Evolutionary conservation across 2,113 vertebrate genomes (phyloP).

Genomic region (Athene noctua): DNA sequence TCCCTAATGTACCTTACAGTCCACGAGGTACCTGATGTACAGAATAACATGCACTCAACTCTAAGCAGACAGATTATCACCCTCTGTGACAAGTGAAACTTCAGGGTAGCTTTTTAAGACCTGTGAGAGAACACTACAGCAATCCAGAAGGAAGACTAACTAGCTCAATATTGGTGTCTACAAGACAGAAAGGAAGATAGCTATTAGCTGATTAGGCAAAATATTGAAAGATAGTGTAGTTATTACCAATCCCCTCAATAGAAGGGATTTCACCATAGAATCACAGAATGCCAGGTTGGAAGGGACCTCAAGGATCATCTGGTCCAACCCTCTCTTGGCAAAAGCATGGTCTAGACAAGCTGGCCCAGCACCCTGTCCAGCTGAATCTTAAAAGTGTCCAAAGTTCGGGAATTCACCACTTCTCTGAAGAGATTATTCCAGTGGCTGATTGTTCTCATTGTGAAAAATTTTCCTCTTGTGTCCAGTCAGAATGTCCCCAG

Average conservation of each 20-base stretch:
- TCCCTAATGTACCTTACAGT: neutral
- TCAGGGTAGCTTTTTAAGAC: neutral
- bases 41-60: neutral
- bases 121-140: neutral
- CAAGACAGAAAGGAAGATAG: neutral
- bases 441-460: no score
- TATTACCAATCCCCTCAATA: neutral
- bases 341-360: no score
- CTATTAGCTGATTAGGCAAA: neutral
- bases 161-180: neutral
- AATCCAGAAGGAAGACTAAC: neutral
- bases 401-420: no score
- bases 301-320: no score
- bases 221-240: neutral
- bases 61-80: neutral
- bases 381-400: no score
- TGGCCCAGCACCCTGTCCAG: no score
- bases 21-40: neutral
- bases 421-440: no score
- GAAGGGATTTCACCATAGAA: neutral
- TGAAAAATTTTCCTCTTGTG: no score
- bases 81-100: neutral
- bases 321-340: no score
- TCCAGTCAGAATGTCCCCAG: no score
- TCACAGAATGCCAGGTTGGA: no score